Base-by-base conservation (phyloP, 2,888 invertebrate genomes). In the Cosmia trapezina region DNA sequence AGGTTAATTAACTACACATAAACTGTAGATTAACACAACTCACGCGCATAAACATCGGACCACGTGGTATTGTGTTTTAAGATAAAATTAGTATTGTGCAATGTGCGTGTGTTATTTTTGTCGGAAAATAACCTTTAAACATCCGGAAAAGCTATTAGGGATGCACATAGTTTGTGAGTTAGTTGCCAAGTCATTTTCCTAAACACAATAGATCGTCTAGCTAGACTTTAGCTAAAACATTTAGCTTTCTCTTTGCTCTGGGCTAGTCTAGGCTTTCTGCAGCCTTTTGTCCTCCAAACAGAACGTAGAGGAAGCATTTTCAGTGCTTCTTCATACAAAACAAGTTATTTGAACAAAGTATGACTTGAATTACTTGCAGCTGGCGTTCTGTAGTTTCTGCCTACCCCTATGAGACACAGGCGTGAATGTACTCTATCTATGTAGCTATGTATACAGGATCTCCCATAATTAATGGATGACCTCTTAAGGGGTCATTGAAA, bases 1-100 rank as follows among this genome's bases (percentile, higher is more conserved):
- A 70, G 22, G 59, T 67, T 73, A 77, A 77, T 65, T 72, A 77
- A 78, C 33, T 66, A 71, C 60, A 65, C 47, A 65, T 71, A 65
- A 77, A 76, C 59, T 61, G 56, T 47, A 56, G 37, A 77, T 73
- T 54, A 67, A 28, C 28, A 56, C 51, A 73, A 59, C 60, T 74
- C 69, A 69, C 22, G 75, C 54, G 62, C 62, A 70, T 76, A 59
- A 80, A 62, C 19, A 70, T 49, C 12, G n/a, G 12, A 54, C 41
- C 70, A 75, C 54, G 70, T 70, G 75, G 61, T 61, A 64, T 51
- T n/a, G 5, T 41, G 56, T 47, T 76, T 63, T 54, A 53, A 74
- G 80, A 74, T 79, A 60, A 49, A 65, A 67, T 57, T 63, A 7
- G 57, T 63, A 72, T 63, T 60, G 59, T 33, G 74, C 60, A 78